phyloP scores from a whole-genome alignment of 2,113 vertebrate species.

The Leiothrix lutea region DNA sequence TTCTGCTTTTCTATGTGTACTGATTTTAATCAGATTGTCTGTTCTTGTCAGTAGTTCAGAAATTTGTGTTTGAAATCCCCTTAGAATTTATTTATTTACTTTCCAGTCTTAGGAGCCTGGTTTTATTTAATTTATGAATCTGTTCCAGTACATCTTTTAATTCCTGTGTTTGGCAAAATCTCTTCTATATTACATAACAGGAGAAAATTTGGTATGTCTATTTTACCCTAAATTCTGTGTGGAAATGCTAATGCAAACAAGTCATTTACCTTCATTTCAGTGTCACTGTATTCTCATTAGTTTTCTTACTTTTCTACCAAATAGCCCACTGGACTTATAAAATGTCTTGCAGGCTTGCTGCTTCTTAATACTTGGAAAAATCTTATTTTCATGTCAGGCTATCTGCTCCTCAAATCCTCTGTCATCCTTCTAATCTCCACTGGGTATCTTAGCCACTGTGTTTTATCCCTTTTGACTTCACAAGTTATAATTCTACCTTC shows the following conservation, averaged over 20 bases:
- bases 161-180: background rate
- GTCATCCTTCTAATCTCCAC: slow-evolving; percentile 60
- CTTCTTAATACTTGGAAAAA: slow-evolving; percentile 50
- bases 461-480: slow-evolving; percentile 35
- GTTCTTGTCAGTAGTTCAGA: background rate
- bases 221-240: background rate
- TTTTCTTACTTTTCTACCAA: slow-evolving; percentile 12
- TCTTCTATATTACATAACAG: background rate
- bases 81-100: background rate
- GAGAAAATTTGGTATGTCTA: background rate
- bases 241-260: background rate
- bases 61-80: background rate
- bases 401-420: slow-evolving; percentile 54
- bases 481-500: slow-evolving; percentile 11
- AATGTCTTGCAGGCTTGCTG: slow-evolving; percentile 24
- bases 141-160: background rate
- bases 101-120: background rate
- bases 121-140: background rate
- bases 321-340: slow-evolving; percentile 34
- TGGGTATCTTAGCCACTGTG: slow-evolving; percentile 2
- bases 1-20: background rate
- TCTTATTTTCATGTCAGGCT: slow-evolving; percentile 55
- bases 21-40: background rate
- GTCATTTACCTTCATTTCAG: background rate
- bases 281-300: slow-evolving; percentile 16